phyloP scores from a whole-genome alignment of 92 coral and sea anemone genomes.

The Pocillopora grandis region DNA sequence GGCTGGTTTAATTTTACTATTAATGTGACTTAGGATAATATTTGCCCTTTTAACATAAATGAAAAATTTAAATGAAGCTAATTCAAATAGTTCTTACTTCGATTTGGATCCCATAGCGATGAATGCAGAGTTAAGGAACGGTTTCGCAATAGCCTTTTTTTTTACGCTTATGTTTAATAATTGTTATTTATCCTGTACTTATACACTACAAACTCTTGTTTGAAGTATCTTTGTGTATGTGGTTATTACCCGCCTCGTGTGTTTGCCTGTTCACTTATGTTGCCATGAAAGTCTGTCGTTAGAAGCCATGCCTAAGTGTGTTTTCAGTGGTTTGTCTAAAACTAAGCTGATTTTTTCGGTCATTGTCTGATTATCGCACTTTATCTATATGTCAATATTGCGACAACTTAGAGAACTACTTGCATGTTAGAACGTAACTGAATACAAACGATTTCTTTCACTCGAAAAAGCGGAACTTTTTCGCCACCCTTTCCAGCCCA shows the following conservation, averaged over 20 bases:
- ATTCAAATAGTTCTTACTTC: constrained; percentile 8
- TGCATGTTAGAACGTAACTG: too few species aligned
- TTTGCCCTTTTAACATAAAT: background rate
- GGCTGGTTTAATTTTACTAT: background rate
- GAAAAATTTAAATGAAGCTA: constrained; percentile 6
- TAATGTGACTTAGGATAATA: background rate
- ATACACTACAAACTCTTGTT: background rate
- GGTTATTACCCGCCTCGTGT: background rate
- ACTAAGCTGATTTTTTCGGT: background rate
- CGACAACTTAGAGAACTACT: too few species aligned
- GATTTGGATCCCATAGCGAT: constrained; percentile 14
- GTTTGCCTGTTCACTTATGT: background rate
- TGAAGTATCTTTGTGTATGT: background rate
- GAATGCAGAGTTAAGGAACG: background rate
- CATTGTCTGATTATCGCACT: background rate
- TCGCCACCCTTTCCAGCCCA: constrained; percentile 3
- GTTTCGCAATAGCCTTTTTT: background rate
- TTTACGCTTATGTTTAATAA: background rate
- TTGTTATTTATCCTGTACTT: background rate
- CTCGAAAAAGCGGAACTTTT: constrained; percentile 1
- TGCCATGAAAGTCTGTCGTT: background rate
- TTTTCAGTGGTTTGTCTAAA: background rate
- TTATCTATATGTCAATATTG: background rate
- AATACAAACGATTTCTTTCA: background rate
- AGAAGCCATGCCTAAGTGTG: background rate